Conservation (phyloP, 2,888 invertebrate species). For the Clunio marinus region DNA sequence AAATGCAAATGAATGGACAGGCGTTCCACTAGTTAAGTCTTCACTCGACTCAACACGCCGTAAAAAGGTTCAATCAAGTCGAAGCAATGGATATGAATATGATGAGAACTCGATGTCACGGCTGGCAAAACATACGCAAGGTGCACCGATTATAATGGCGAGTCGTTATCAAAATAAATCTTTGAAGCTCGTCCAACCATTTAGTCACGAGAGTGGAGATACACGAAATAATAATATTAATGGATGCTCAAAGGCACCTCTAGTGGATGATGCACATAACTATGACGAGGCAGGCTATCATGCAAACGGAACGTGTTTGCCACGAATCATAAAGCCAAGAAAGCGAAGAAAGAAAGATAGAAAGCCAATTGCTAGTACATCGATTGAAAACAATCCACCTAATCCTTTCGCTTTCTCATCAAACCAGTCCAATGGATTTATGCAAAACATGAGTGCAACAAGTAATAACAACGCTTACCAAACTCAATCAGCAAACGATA, state of each 20-base stretch:
- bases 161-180: slow-evolving; percentile 53
- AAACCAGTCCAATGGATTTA: slow-evolving; percentile 8
- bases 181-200: slow-evolving; percentile 45
- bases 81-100: slow-evolving; percentile 41
- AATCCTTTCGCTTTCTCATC: slow-evolving; percentile 32
- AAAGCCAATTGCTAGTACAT: slow-evolving; percentile 60
- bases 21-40: slow-evolving; percentile 75
- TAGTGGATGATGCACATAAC: neutral
- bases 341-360: slow-evolving; percentile 87
- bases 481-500: slow-evolving; percentile 16
- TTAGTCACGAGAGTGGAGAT: slow-evolving; percentile 9
- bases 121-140: slow-evolving; percentile 77
- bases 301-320: slow-evolving; percentile 65
- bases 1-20: slow-evolving; percentile 64
- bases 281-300: slow-evolving; percentile 45
- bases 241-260: slow-evolving; percentile 50
- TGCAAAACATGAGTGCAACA: neutral
- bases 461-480: slow-evolving; percentile 25
- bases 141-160: slow-evolving; percentile 75
- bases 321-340: slow-evolving; percentile 82
- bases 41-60: slow-evolving; percentile 52
- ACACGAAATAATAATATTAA: neutral
- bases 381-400: slow-evolving; percentile 40
- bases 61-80: slow-evolving; percentile 43
- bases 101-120: slow-evolving; percentile 56